phyloP scores from a whole-genome alignment of 2,888 invertebrate genomes.

The Microctonus brassicae region DNA sequence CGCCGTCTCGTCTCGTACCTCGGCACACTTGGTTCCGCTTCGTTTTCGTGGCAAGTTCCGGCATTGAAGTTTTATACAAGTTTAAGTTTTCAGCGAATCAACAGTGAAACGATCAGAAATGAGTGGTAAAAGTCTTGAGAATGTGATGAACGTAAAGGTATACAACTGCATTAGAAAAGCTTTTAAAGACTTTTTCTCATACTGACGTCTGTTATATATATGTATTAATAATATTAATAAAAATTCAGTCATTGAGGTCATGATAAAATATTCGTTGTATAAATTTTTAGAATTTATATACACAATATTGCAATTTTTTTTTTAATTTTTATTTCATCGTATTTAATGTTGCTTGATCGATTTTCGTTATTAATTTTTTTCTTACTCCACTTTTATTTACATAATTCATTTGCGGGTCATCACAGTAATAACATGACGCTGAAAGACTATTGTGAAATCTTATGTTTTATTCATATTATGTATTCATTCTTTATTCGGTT shows the following conservation, averaged over 20 bases:
- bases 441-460: slow-evolving; percentile 28
- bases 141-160: background rate
- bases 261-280: slow-evolving; percentile 15
- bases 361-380: background rate
- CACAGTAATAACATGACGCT: slow-evolving; percentile 41
- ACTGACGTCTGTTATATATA: slow-evolving; percentile 26
- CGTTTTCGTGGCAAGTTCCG: slow-evolving; percentile 56
- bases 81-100: slow-evolving; percentile 51
- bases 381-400: slow-evolving; percentile 26
- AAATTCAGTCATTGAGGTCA: slow-evolving; percentile 43
- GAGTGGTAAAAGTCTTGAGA: slow-evolving; percentile 5
- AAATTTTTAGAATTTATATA: background rate
- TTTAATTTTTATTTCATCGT: background rate
- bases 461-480: background rate
- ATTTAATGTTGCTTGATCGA: background rate
- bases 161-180: slow-evolving; percentile 32
- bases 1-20: slow-evolving; percentile 49
- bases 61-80: slow-evolving; percentile 59
- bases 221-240: slow-evolving; percentile 42
- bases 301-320: background rate
- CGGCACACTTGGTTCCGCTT: slow-evolving; percentile 46
- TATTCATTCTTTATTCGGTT: background rate
- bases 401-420: slow-evolving; percentile 44
- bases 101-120: slow-evolving; percentile 1
- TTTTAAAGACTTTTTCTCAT: slow-evolving; percentile 35